phyloP scores from a whole-genome alignment of 1,140 invertebrate genomes.

The Steinernema feltiae region DNA sequence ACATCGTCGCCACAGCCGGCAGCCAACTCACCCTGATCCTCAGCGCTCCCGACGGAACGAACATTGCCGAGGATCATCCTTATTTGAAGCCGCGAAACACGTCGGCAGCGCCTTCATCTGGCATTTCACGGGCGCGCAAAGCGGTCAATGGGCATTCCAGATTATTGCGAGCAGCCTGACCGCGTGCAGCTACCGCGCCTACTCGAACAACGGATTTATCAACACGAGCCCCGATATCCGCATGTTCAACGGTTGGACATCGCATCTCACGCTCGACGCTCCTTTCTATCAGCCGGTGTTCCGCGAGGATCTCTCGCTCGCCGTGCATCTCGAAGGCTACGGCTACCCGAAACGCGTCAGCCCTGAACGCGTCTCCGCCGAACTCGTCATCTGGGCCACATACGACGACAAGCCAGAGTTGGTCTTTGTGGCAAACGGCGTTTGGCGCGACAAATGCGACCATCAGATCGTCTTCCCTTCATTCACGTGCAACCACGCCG shows the following conservation, averaged over 20 bases:
- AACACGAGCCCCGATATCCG: constrained; percentile 17
- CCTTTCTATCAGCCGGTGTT: constrained; percentile 22
- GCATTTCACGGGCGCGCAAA: background rate
- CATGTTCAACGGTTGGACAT: constrained; percentile 32
- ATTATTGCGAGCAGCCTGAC: constrained; percentile 10
- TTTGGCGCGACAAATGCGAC: constrained; percentile 37
- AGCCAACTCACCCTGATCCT: constrained; percentile 15
- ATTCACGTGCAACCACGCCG: constrained; percentile 29
- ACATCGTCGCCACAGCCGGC: constrained; percentile 29
- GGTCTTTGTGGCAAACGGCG: constrained; percentile 37
- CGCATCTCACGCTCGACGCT: constrained; percentile 19
- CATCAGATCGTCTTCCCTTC: constrained; percentile 41
- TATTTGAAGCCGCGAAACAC: background rate
- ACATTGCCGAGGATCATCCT: background rate
- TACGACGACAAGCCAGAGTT: constrained; percentile 23
- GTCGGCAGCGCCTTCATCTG: background rate
- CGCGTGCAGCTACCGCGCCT: constrained; percentile 30
- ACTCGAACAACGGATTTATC: background rate
- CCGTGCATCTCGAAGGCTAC: constrained; percentile 35
- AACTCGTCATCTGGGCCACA: constrained; percentile 33
- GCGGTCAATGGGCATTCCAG: constrained; percentile 30
- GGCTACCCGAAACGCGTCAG: background rate
- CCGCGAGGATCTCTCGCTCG: constrained; percentile 18
- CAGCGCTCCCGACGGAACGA: constrained; percentile 5
- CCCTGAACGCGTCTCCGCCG: constrained; percentile 23